Percentiles rank a stretch among this genome's conserved stretches.
Conservation (phyloP, 2,888 invertebrate genomes). For the Mactromeris polynyma region DNA sequence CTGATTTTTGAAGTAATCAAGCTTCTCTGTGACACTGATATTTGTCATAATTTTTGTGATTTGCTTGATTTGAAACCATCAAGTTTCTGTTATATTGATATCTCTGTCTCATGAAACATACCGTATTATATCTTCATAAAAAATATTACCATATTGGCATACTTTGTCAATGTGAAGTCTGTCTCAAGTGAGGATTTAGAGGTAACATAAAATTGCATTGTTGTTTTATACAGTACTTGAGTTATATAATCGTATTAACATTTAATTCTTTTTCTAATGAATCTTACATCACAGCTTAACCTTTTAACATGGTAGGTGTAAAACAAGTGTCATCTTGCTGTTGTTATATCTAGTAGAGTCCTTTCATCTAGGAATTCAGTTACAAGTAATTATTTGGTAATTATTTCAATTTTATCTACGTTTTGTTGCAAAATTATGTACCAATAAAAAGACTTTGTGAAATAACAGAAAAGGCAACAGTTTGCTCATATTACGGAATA, state of each 20-base stretch:
- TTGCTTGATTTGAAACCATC: not conserved
- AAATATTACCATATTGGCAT: not conserved
- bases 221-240: not conserved
- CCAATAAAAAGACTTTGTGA: too few relatives aligned
- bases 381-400: conserved; percentile 4
- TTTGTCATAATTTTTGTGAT: not conserved
- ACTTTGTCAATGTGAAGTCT: not conserved
- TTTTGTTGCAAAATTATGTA: too few relatives aligned
- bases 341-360: not conserved
- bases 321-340: not conserved
- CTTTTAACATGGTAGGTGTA: not conserved
- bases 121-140: too few relatives aligned
- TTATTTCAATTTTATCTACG: not conserved
- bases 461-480: too few relatives aligned
- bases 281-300: not conserved
- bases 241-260: not conserved
- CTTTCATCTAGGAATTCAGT: not conserved
- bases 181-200: conserved; percentile 1
- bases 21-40: not conserved
- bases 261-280: not conserved
- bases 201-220: not conserved
- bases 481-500: too few relatives aligned
- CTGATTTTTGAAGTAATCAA: not conserved
- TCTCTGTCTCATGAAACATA: too few relatives aligned
- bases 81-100: too few relatives aligned